Base-by-base conservation (phyloP, 2,113 vertebrate genomes). In the Hippocampus barbouri region DNA sequence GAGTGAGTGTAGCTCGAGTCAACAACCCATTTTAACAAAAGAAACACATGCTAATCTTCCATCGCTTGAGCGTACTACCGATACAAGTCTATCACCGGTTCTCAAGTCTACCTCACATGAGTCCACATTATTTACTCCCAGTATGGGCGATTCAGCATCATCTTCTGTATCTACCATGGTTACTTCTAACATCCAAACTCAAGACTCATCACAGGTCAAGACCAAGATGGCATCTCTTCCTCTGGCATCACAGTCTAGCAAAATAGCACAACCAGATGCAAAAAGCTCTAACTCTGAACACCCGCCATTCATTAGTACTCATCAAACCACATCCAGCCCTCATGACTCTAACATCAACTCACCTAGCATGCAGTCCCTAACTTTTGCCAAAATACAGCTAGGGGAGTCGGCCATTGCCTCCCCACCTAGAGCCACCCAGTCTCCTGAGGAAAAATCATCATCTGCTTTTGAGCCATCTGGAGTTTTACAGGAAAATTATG, bases 21-120 rank as follows among this genome's bases (percentile, higher is more conserved):
- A 38, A 71, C 40, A 74, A 71, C 14, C 56, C 3, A 54, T 38
- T 54, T 27, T 64, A 65, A 64, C 71, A 53, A 43, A 65, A 56
- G 23, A 54, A 69, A 14, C 61, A 56, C 27, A 67, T 41, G 21
- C 38, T 70, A 27, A 61, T 69, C 41, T 65, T 66, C 54, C 72
- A 21, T 60, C 59, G 53, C 56, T 43, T 77, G 10, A 12, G 49
- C 59, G 68, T 71, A 53, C 34, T 47, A 59, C 61, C 64, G 66
- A 72, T 70, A 2, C 74, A 79, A 59, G 27, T 41, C 16, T 75
- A 74, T 70, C 20, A 68, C 18, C 20, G 21, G 30, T 30, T 9
- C 43, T 16, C n/a, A 56, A 72, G 40, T 67, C 74, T 73, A 74
- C 75, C 76, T 70, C 79, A 69, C 45, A 82, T 2, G 59, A 73